Base-by-base conservation (phyloP, 2,888 invertebrate genomes). In the Caprella mutica region DNA sequence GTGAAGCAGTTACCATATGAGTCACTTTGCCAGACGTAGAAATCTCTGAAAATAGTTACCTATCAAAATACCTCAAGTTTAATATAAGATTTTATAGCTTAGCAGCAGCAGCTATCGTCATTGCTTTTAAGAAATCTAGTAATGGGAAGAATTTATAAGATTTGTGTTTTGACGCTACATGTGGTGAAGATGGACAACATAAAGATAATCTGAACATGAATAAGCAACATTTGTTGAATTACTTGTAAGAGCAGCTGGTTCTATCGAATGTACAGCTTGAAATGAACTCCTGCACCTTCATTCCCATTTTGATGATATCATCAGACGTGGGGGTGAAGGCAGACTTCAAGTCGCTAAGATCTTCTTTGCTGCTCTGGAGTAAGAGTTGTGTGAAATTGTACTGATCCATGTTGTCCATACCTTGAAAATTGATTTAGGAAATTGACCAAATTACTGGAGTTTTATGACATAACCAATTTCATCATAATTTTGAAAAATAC, bases 1-100 rank as follows among this genome's bases (percentile, higher is more conserved):
- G 59, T 62, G 52, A 56, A 59, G 29, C 58, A 56, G 50, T 62
- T 59, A n/a, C 58, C 59, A 30, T 59, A 62, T 14, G 52, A 30
- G 42, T 59, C 59, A 35, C 58, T 58, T 27, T 59, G 59, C 58
- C 59, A 62, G 3, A 52, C 44, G 21, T 59, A 48, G 19, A 62
- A 59, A 17, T 58, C 40, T 19, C 52, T 52, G 39, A 21, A 24
- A 17, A 21, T 24, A 24, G 14, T 6, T 17, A 43, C 14, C 21
- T 14, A 43, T 14, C 21, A n/a, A 12, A 8, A 19, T 42, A 19
- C 17, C 8, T 42, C 17, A 19, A 19, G n/a, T 8, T 43, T 38
- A 38, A 38, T 17, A 38, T 17, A 38, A 38, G n/a, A 35, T 35
- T 17, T 38, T 17, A 38, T 17, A 38, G n/a, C n/a, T 38, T 4